Evolutionary conservation across 2,888 invertebrate genomes (phyloP), one percentile per base, ranked within the genome.

Genomic region (Neuroscelio doddi): DNA sequence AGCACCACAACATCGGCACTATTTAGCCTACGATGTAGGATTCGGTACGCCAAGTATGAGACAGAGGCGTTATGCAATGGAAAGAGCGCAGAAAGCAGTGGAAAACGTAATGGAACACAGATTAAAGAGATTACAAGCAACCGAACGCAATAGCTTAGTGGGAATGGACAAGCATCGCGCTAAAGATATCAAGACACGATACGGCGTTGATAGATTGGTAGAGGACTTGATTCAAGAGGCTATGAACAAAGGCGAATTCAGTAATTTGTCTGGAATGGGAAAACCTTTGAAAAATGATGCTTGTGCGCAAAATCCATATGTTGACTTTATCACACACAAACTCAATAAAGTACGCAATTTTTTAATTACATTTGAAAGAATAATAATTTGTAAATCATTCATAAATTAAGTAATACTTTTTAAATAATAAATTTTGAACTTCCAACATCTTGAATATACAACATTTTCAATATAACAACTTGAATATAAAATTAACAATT

Each of bases 191-290:
- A 79, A 81, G 46, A 77, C 86, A 1, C 73, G 88, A 64, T 90
- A 90, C 78, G 94, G 94, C 0, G 91, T 95, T 74, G 96, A 96
- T 68, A 89, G 96, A 50, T 85, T 96, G 0, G 96, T 96, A 0
- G 96, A 96, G 82, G 96, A 96, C 87, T 86, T 95, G 62, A 96
- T 97, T 69, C 94, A 94, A 75, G 95, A 96, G 79, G 92, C 96
- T 0, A 96, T 97, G 90, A 91, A 91, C 0, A 92, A 91, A 82
- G 96, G 96, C 0, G 94, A 96, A 77, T 97, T 96, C 84, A 91
- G 91, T 71, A 94, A 96, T 83, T 85, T 97, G 2, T 87, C 89
- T 21, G 95, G 95, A 0, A 87, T 87, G 69, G 96, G 96, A 8
- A 95, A 96, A 81, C 96, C 96, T 0, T 85, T 96, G 55, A 86